Conservation (phyloP, 1,140 invertebrate genomes). For the Drosophila burlai region DNA sequence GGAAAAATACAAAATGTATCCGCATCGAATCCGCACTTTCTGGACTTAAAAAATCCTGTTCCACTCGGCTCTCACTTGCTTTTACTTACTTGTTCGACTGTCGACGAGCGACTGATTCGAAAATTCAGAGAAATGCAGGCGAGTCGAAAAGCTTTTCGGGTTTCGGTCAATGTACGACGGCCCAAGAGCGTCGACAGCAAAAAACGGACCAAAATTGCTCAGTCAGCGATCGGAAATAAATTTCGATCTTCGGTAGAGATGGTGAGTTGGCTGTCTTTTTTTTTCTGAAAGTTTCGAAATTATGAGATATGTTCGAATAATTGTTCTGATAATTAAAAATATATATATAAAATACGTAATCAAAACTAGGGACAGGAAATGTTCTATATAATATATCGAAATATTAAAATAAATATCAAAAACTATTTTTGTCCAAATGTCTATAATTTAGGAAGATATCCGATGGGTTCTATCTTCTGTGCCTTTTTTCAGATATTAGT, state of each 20-base stretch:
- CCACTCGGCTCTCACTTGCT: neutral
- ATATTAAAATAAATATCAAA: too few species aligned
- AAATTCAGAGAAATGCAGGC: conserved; percentile 34
- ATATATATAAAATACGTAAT: neutral
- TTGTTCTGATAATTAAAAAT: neutral
- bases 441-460: too few species aligned
- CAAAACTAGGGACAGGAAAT: too few species aligned
- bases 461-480: too few species aligned
- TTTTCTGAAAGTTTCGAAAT: neutral
- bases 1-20: neutral
- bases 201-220: conserved; percentile 23
- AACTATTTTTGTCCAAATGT: too few species aligned
- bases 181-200: conserved; percentile 6
- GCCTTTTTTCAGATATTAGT: too few species aligned
- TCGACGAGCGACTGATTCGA: conserved; percentile 55
- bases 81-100: conserved; percentile 53
- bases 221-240: conserved; percentile 47
- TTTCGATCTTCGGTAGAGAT: conserved; percentile 15
- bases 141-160: conserved; percentile 38
- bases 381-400: too few species aligned
- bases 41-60: conserved; percentile 9
- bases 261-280: neutral
- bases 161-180: conserved; percentile 42
- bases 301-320: neutral
- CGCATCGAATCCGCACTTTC: neutral